These are phyloP conservation scores for Rhogogaster chlorosoma DNA, from an alignment of 2,888 invertebrate species.

Conservation along the genomic window DNA sequence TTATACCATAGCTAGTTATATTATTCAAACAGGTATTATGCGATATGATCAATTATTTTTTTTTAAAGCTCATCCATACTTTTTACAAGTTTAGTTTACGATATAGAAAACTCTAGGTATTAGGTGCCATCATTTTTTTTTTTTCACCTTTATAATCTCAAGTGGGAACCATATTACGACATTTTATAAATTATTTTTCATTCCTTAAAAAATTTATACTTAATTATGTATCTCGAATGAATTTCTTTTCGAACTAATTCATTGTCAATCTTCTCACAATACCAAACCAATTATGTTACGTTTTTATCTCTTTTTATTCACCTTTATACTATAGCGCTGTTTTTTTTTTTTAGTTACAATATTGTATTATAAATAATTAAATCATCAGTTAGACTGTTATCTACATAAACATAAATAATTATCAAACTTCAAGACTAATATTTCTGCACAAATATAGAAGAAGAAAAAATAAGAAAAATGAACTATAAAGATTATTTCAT, in stretches of 20 bases:
- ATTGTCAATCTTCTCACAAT: too few species aligned
- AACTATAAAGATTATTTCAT: neutral
- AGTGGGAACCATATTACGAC: too few species aligned
- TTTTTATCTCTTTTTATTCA: neutral
- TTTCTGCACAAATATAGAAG: slow-evolving; percentile 3
- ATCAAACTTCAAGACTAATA: slow-evolving; percentile 1
- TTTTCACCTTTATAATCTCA: too few species aligned
- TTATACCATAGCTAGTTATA: neutral
- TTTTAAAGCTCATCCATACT: too few species aligned
- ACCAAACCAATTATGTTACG: too few species aligned
- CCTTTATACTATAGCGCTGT: neutral
- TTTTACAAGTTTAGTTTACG: too few species aligned
- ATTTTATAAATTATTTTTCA: too few species aligned
- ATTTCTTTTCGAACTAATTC: too few species aligned
- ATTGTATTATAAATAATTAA: neutral
- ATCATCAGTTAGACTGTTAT: neutral
- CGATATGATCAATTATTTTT: too few species aligned
- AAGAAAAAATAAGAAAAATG: too few species aligned
- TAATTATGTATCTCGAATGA: slow-evolving; percentile 44
- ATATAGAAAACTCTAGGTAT: neutral
- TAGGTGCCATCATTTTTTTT: neutral
- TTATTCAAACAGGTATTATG: neutral
- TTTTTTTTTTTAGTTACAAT: neutral
- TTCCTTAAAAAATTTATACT: too few species aligned
- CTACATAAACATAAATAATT: neutral